Base-by-base conservation (phyloP, 1,140 invertebrate genomes). In the Bombus consobrinus region DNA sequence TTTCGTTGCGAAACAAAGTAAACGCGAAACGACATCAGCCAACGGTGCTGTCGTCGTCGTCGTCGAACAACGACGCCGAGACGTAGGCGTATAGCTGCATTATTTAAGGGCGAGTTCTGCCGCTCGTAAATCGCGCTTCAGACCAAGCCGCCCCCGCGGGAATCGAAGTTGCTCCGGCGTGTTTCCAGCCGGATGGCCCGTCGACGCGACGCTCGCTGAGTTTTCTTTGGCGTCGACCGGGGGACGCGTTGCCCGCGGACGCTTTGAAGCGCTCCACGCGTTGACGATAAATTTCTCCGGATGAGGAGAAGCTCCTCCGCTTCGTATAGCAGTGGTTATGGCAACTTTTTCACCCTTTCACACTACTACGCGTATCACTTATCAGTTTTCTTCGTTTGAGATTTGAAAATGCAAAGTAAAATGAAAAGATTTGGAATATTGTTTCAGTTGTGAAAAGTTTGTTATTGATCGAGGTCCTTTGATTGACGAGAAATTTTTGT, bases 241-340 rank as follows among this genome's bases (percentile, higher is more conserved):
- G 34, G 34, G 34, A 69, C 12, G n/a, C n/a, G 10, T 13, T 59
- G 10, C 57, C 28, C 57, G 34, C 41, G 39, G 34, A 41, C 18
- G 47, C 85, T 86, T 86, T 83, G 85, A 86, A 78, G 57, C 47
- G 39, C 53, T 83, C 37, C 81, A 77, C 81, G 85, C 73, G 81
- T 62, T 69, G 66, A 66, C 74, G 41, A 86, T 86, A 83, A 86
- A 86, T 86, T 86, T 71, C 62, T 39, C 25, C 34, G 34, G 71
- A 62, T 22, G 62, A n/a, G 25, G 28, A 18, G 71, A 15, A 43
- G 37, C 66, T 47, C 66, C 57, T 34, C 2, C 9, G 13, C 15
- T 32, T 8, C 64, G 12, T 34, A 18, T 18, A 8, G 32, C n/a
- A 3, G 15, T 6, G 64, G 32, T 66, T 53, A 22, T 22, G 47